A percentile compares a stretch with the other conserved stretches of the same genome.
Conservation (phyloP, 2,797 vertebrate genomes). For the Enteromius treurensis region DNA sequence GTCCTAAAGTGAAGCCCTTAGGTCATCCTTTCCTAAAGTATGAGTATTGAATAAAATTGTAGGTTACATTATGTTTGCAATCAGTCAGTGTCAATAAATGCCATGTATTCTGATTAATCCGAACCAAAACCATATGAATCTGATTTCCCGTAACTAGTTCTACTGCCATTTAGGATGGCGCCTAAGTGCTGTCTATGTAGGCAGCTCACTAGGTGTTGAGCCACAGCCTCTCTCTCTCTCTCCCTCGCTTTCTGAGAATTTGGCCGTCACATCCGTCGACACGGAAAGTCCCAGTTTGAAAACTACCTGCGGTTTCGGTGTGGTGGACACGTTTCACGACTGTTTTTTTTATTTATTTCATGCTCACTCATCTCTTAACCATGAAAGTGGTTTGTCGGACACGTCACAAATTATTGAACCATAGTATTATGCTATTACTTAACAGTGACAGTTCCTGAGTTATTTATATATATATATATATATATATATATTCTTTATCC, state of each 20-base stretch:
- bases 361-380: neutral
- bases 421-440: neutral
- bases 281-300: conserved; percentile 53
- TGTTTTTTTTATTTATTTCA: conserved; percentile 3
- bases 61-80: neutral
- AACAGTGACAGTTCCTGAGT: neutral
- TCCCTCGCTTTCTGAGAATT: conserved; percentile 23
- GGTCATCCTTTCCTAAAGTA: neutral
- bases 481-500: neutral
- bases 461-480: neutral
- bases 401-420: neutral
- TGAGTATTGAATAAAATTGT: neutral
- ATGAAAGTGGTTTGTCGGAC: neutral
- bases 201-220: neutral
- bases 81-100: neutral
- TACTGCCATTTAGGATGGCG: no score
- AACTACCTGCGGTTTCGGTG: conserved; percentile 6
- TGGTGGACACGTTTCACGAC: neutral
- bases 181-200: neutral
- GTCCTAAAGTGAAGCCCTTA: neutral
- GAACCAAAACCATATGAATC: neutral
- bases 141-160: neutral
- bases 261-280: conserved; percentile 24
- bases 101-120: neutral
- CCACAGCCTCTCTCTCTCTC: neutral